Percentiles rank a stretch among this genome's conserved stretches.
phyloP scores from a whole-genome alignment of 2,113 vertebrate genomes.

The Micronycteris hirsuta region DNA sequence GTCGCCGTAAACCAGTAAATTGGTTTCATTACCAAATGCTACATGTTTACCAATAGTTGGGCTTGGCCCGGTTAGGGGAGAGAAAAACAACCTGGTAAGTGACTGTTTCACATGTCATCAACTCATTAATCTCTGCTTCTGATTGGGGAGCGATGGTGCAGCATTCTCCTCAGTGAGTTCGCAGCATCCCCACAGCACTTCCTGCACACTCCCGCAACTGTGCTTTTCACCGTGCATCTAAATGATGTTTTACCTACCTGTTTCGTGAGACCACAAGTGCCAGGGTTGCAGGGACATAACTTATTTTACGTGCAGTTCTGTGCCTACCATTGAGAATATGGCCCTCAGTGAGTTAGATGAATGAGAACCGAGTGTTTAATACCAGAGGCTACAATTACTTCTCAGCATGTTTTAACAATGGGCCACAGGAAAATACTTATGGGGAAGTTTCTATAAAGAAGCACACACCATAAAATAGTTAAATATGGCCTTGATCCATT shows the following conservation, averaged over 20 bases:
- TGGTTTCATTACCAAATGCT: conserved; percentile 37
- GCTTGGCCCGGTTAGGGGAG: neutral
- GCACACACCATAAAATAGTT: neutral
- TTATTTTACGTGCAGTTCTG: neutral
- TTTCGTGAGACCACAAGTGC: neutral
- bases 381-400: neutral
- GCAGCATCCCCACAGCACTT: neutral
- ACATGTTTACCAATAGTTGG: neutral
- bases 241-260: neutral
- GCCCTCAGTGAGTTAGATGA: neutral
- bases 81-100: neutral
- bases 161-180: neutral
- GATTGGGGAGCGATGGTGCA: neutral
- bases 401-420: neutral
- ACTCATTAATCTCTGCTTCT: neutral
- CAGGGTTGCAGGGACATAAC: neutral
- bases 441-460: neutral
- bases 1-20: neutral
- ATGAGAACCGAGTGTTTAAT: neutral
- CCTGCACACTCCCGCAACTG: too few relatives aligned
- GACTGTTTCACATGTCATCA: neutral
- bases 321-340: neutral
- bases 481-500: neutral
- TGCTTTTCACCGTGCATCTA: neutral
- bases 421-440: neutral